Percentiles rank a stretch among this genome's conserved stretches.
Evolutionary conservation across 2,888 invertebrate species (phyloP).

Genomic region (Acronicta aceris): DNA sequence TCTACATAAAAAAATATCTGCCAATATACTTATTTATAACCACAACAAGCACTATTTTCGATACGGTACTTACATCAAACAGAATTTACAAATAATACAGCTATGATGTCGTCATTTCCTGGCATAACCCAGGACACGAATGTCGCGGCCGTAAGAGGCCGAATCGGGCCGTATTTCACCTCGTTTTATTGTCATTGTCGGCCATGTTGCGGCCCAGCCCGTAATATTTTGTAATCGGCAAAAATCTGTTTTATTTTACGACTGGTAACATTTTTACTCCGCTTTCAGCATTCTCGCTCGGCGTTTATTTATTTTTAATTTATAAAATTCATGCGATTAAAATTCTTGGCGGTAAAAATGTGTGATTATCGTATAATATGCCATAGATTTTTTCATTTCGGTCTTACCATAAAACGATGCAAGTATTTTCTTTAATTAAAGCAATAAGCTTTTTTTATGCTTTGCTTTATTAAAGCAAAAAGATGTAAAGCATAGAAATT

Average conservation of each 20-base stretch:
- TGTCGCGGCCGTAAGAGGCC: slow-evolving; percentile 17
- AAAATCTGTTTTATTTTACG: slow-evolving; percentile 50
- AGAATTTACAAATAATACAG: slow-evolving; percentile 44
- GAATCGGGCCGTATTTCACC: slow-evolving; percentile 34
- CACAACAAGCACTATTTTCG: slow-evolving; percentile 15
- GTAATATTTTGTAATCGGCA: slow-evolving; percentile 58
- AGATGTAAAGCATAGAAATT: no score
- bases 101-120: slow-evolving; percentile 43
- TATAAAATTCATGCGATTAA: slow-evolving; percentile 8
- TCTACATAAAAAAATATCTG: slow-evolving; percentile 11
- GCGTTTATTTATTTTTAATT: slow-evolving; percentile 9
- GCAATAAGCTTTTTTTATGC: neutral
- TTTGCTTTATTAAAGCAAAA: no score
- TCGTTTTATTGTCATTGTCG: slow-evolving; percentile 37
- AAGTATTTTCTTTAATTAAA: no score
- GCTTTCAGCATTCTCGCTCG: slow-evolving; percentile 4
- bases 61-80: slow-evolving; percentile 23
- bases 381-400: neutral
- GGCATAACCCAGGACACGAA: slow-evolving; percentile 34
- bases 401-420: no score
- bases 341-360: neutral
- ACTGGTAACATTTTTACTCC: slow-evolving; percentile 17
- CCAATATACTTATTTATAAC: slow-evolving; percentile 32
- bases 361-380: neutral
- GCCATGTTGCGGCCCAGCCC: slow-evolving; percentile 11